A percentile compares a stretch with the other conserved stretches of the same genome.
Evolutionary conservation across 2,888 invertebrate species (phyloP).

Genomic region (Homarus gammarus): DNA sequence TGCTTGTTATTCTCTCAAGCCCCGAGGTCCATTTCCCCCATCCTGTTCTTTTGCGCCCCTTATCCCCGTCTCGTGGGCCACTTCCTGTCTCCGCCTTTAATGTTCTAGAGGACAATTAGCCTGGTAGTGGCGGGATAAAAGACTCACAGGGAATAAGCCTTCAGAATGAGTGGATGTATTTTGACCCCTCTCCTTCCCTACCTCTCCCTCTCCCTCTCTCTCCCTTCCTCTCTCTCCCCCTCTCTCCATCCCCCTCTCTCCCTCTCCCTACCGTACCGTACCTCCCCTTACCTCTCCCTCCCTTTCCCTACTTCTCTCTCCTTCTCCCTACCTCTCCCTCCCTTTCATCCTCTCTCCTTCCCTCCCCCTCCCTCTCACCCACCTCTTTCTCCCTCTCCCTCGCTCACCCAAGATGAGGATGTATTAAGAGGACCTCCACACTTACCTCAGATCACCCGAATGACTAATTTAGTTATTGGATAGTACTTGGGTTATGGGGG

Average conservation of each 20-base stretch:
- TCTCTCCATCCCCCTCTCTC: too few species aligned
- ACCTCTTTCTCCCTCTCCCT: too few species aligned
- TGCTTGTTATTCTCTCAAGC: not conserved
- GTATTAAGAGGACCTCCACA: not conserved
- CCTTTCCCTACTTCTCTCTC: too few species aligned
- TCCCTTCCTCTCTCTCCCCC: too few species aligned
- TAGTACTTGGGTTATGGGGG: not conserved
- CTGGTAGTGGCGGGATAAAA: constrained; percentile 9
- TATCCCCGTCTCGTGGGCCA: not conserved
- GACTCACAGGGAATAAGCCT: not conserved
- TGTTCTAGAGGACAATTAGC: constrained; percentile 28
- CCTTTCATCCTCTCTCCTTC: too few species aligned
- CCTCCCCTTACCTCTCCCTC: too few species aligned
- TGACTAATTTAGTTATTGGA: not conserved
- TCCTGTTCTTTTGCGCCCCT: not conserved
- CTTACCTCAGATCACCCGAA: constrained; percentile 11
- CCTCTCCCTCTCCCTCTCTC: too few species aligned
- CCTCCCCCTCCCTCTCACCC: too few species aligned
- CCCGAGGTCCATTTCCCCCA: not conserved
- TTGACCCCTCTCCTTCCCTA: too few species aligned
- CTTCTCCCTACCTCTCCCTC: too few species aligned
- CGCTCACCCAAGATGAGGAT: too few species aligned
- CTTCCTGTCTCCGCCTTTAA: constrained; percentile 9
- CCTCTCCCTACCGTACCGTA: too few species aligned
- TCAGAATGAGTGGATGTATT: constrained; percentile 1